Conservation (phyloP, 2,888 invertebrate genomes). For the Trichopoda pennipes region DNA sequence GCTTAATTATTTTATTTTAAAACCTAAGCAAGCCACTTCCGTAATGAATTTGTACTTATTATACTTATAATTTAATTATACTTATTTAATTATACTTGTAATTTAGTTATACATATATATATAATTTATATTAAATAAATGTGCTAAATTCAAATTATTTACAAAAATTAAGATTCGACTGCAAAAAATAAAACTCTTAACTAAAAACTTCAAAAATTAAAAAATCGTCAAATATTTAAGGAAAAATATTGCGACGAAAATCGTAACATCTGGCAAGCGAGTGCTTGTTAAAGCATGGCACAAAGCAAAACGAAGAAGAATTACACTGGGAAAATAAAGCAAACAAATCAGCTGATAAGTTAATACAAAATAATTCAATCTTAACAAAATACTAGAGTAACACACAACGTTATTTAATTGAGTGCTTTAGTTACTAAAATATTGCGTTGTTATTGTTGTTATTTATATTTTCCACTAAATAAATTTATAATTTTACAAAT, state of each 20-base stretch:
- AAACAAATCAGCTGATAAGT: constrained; percentile 52
- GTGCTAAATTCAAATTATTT: too few species aligned
- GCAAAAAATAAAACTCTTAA: too few species aligned
- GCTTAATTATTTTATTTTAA: too few species aligned
- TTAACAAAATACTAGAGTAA: constrained; percentile 50
- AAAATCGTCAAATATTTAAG: not conserved
- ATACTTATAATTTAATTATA: too few species aligned
- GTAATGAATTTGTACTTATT: too few species aligned
- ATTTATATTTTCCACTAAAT: constrained; percentile 17
- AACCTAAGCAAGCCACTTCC: too few species aligned
- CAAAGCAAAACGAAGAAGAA: constrained; percentile 34
- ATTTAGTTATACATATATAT: too few species aligned
- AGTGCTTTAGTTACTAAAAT: constrained; percentile 26
- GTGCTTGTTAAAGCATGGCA: not conserved
- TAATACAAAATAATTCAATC: constrained; percentile 45
- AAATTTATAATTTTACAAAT: not conserved
- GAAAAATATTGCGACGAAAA: not conserved
- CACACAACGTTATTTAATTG: constrained; percentile 33
- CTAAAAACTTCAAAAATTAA: too few species aligned
- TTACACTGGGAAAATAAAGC: constrained; percentile 8
- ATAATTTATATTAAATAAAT: too few species aligned
- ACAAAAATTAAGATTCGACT: too few species aligned
- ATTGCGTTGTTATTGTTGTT: constrained; percentile 43
- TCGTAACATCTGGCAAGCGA: not conserved
- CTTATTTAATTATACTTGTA: too few species aligned